Conservation (phyloP, 2,888 invertebrate species). For the Eulithis testata region DNA sequence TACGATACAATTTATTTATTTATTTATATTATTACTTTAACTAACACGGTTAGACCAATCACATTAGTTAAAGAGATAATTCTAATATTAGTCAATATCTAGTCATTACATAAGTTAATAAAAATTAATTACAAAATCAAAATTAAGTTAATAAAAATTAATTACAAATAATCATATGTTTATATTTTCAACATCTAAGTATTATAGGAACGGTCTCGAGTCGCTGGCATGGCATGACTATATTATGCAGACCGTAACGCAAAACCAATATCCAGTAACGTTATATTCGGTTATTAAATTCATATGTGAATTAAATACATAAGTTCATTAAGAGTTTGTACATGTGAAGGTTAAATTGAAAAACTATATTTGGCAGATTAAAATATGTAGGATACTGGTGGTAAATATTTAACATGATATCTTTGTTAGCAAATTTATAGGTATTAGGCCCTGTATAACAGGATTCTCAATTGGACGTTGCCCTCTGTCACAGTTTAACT, state of each 20-base stretch:
- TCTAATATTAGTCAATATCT: too few species aligned
- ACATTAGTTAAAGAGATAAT: too few species aligned
- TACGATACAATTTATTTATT: too few species aligned
- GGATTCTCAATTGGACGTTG: conserved; percentile 45
- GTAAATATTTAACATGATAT: too few species aligned
- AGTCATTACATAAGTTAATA: too few species aligned
- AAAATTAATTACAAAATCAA: too few species aligned
- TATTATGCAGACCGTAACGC: conserved; percentile 44
- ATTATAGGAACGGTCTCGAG: conserved; percentile 34
- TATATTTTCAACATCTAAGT: conserved; percentile 15
- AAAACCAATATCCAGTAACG: conserved; percentile 33
- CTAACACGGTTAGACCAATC: too few species aligned
- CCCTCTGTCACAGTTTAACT: conserved; percentile 55
- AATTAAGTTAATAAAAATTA: too few species aligned
- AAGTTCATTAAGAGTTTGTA: too few species aligned
- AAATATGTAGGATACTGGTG: too few species aligned
- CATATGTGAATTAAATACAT: too few species aligned
- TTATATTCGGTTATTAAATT: conserved; percentile 35
- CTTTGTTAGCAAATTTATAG: conserved; percentile 31
- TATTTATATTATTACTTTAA: too few species aligned
- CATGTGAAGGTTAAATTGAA: conserved; percentile 2
- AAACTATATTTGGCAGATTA: conserved; percentile 31
- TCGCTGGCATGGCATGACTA: conserved; percentile 28
- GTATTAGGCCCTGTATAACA: conserved; percentile 41
- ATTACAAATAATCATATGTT: neutral